Base-by-base conservation (phyloP, 1,140 invertebrate genomes). In the Microplitis mediator region DNA sequence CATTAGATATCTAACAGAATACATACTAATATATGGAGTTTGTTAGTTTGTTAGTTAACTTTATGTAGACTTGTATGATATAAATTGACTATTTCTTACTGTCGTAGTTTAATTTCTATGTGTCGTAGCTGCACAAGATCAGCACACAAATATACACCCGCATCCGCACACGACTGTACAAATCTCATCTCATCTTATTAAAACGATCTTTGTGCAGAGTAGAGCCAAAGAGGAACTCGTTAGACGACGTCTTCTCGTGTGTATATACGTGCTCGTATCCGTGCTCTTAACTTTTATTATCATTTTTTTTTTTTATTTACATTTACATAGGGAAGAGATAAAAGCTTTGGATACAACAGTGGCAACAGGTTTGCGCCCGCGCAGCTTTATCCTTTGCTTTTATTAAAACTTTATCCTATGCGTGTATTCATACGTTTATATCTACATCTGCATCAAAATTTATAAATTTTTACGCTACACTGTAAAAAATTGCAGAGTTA, bases 281-380 rank as follows among this genome's bases (percentile, higher is more conserved):
- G 11, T 39, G 32, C 11, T 35, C 14, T n/a, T 35, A 36, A 11
- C 32, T 13, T 62, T 31, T 34, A 36, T 62, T 13, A 35, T 62
- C 13, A 31, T 36, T 62, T 9, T 62, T 13, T 62, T 13, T 31
- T 60, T 60, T 35, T 56, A 56, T n/a, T 16, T 56, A n/a, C n/a
- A 62, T 36, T 35, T 62, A 36, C 31, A 62, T 62, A 34, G 8
- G 5, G 9, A 62, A 62, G 60, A 62, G 60, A 62, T 70, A 61
- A 68, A 16, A 52, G 60, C 61, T 66, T 61, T 45, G 14, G 13
- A 32, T 69, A 76, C 71, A 76, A 70, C 71, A 39, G 71, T 66
- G 73, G 76, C 77, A 77, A 78, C 77, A 77, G 77, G 77, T 78
- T 77, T 75, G 70, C 51, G 63, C 73, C 72, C 72, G 71, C 72